Evolutionary conservation across 2,113 vertebrate species (phyloP), one percentile per base, ranked within the genome.

Genomic region (Theristicus caerulescens): DNA sequence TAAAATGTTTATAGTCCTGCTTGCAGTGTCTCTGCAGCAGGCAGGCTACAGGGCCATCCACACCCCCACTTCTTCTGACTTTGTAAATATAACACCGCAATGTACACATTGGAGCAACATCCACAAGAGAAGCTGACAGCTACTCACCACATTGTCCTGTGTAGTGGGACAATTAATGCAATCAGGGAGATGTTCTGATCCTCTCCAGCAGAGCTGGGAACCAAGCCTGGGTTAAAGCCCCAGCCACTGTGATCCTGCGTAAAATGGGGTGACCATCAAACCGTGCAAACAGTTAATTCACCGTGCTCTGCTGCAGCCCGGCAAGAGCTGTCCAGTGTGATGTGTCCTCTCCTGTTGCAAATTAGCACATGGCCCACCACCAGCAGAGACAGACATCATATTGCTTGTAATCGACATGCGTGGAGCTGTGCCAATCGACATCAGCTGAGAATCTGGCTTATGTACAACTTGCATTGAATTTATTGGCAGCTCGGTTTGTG

Each of bases 361-460:
- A 96, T 93, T 79, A 88, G 32, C 84, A 44, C 91, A 58, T 24
- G 87, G 81, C 67, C 86, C 46, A 55, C 71, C 74, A 88, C 88
- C 76, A 94, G 71, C 89, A 70, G 85, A 90, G 91, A 80, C 86
- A 94, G 89, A 66, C 89, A 95, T 97, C 73, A 66, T 77, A 87
- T 87, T 91, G 94, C 91, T 82, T 88, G 58, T 84, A 88, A 95
- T 86, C 34, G 74, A 77, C 95, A 40, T 47, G 89, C 14, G 3
- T 94, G 93, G 91, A 96, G 26, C 62, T 32, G 38, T 70, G 94
- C 95, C 93, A 96, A 3, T 70, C 6, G 26, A 59, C 81, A 85
- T 83, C 93, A 90, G 89, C 95, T 97, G 93, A 96, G 95, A 95
- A 91, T 58, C 89, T 97, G 96, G 93, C 91, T 94, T 61, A 34